Evolutionary conservation across 2,797 vertebrate genomes (phyloP).

Genomic region (Hephaestus fuliginosus): DNA sequence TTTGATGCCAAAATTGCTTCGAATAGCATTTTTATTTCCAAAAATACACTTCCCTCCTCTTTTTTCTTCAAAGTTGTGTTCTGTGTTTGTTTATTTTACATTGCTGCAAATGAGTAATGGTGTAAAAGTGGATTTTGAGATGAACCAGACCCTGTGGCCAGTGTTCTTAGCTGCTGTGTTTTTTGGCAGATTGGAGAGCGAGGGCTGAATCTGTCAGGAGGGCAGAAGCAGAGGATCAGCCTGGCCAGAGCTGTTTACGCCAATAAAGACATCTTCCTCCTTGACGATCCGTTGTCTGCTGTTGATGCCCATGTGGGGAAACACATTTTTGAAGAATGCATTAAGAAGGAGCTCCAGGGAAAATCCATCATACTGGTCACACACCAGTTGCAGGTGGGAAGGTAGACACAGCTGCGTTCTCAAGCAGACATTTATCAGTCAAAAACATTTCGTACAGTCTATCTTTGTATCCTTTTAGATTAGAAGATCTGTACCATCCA

Average conservation of each 20-base stretch:
- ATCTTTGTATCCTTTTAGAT: background rate
- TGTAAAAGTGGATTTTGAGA: background rate
- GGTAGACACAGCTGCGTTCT: background rate
- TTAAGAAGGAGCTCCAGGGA: constrained; percentile 82
- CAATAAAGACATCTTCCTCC: constrained; percentile 84
- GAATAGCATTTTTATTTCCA: background rate
- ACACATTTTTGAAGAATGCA: constrained; percentile 87
- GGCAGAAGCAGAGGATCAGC: constrained; percentile 89
- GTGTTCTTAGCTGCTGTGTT: constrained; percentile 29
- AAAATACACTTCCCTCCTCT: background rate
- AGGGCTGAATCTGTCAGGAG: constrained; percentile 88
- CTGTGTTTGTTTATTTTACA: background rate
- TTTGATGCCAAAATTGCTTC: background rate
- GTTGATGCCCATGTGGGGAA: constrained; percentile 88
- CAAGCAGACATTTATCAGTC: background rate
- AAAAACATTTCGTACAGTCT: too few species aligned
- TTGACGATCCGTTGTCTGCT: constrained; percentile 88
- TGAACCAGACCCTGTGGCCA: background rate
- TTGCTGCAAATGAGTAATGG: background rate
- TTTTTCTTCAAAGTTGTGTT: background rate
- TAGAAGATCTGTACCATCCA: background rate
- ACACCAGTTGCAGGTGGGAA: constrained; percentile 87
- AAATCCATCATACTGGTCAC: constrained; percentile 87
- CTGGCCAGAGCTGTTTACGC: constrained; percentile 87
- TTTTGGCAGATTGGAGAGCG: constrained; percentile 85